These are phyloP conservation scores for Lordiphosa collinella DNA, from an alignment of 1,140 invertebrate genomes.

Conservation along the genomic window DNA sequence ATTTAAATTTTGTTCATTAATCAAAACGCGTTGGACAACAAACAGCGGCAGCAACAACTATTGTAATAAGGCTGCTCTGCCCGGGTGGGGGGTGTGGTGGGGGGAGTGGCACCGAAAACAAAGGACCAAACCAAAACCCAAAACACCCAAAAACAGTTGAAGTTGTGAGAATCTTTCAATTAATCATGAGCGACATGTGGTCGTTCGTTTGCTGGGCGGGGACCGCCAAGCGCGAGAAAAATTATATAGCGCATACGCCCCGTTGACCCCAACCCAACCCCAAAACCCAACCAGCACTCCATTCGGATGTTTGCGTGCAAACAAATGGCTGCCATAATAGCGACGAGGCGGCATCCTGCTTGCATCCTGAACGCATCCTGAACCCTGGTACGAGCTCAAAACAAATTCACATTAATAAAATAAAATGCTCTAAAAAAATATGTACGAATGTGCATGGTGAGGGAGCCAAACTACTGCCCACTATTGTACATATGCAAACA, in stretches of 20 bases:
- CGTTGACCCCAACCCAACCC: conserved; percentile 5
- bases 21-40: too few relatives aligned
- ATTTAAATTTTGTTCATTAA: too few relatives aligned
- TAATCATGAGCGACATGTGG: conserved; percentile 76
- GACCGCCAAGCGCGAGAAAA: conserved; percentile 68
- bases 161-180: conserved; percentile 69
- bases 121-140: conserved; percentile 22
- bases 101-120: too few relatives aligned
- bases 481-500: too few relatives aligned
- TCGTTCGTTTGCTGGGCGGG: conserved; percentile 20
- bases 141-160: conserved; percentile 32
- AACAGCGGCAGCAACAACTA: too few relatives aligned
- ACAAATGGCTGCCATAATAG: conserved; percentile 68
- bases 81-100: too few relatives aligned
- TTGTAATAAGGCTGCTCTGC: too few relatives aligned
- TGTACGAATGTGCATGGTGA: not conserved
- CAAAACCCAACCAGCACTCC: not conserved
- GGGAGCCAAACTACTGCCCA: too few relatives aligned
- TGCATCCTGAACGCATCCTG: conserved; percentile 36
- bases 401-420: conserved; percentile 67
- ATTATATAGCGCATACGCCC: conserved; percentile 67
- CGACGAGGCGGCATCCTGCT: conserved; percentile 36
- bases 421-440: conserved; percentile 23
- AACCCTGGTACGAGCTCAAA: conserved; percentile 9
- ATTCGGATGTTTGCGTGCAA: conserved; percentile 37